Evolutionary conservation across 2,888 invertebrate species (phyloP).

Genomic region (Pterostichus madidus): DNA sequence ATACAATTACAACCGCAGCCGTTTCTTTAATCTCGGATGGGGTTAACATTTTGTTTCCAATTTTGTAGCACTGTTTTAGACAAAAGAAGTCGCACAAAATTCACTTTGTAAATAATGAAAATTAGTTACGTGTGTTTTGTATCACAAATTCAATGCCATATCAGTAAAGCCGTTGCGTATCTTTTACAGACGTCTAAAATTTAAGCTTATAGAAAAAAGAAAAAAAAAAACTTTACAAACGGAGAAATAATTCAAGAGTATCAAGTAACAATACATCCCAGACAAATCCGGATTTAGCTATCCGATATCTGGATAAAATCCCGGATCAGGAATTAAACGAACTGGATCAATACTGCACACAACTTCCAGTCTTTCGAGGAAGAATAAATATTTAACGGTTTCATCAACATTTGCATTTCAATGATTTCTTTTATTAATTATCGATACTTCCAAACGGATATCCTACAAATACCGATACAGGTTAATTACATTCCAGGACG

Average conservation of each 20-base stretch:
- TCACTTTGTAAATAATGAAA: too few relatives aligned
- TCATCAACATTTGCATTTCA: neutral
- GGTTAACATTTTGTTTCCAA: too few relatives aligned
- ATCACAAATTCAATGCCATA: too few relatives aligned
- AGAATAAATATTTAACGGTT: too few relatives aligned
- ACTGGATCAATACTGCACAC: neutral
- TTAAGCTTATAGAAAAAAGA: neutral
- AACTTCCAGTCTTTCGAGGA: neutral
- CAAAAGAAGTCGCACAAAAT: too few relatives aligned
- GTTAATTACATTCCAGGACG: neutral
- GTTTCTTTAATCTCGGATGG: too few relatives aligned
- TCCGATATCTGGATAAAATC: slow-evolving; percentile 17
- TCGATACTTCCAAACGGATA: neutral
- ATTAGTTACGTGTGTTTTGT: too few relatives aligned
- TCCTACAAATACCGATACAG: slow-evolving; percentile 10
- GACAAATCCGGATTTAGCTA: slow-evolving; percentile 19
- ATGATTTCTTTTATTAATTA: slow-evolving; percentile 16
- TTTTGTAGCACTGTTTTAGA: too few relatives aligned
- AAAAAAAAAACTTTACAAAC: neutral
- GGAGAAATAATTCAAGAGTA: neutral
- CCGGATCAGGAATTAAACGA: slow-evolving; percentile 2
- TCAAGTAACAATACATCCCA: slow-evolving; percentile 19
- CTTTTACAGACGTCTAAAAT: too few relatives aligned
- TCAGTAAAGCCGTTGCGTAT: too few relatives aligned
- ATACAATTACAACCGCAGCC: too few relatives aligned